These are phyloP conservation scores for Orthonevra nobilis DNA, from an alignment of 2,888 invertebrate genomes.

Conservation along the genomic window DNA sequence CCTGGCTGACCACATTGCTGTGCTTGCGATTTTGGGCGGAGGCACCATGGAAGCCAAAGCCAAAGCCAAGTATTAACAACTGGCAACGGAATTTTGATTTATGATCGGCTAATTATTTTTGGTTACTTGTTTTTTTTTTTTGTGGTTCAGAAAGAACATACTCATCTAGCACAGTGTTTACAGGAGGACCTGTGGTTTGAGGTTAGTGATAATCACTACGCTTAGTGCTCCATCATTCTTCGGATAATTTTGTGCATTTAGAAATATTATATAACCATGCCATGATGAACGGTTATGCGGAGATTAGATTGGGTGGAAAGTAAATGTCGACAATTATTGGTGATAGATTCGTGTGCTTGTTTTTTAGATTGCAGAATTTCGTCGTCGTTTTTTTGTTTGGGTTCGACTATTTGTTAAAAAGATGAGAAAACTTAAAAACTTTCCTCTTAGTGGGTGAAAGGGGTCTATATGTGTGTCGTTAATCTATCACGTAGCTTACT, in stretches of 20 bases:
- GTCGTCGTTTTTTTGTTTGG: no score
- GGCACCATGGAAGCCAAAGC: conserved; percentile 27
- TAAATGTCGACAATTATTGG: no score
- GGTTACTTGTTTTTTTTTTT: conserved; percentile 6
- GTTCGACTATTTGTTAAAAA: no score
- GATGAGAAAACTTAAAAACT: no score
- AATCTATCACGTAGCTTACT: no score
- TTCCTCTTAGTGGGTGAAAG: no score
- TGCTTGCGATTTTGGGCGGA: conserved; percentile 25
- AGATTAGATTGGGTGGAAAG: conserved; percentile 46
- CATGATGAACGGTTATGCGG: conserved; percentile 10
- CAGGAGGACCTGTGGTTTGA: conserved; percentile 27
- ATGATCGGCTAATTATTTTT: conserved; percentile 63
- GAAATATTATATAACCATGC: neutral
- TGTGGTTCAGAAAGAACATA: conserved; percentile 1
- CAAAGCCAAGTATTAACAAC: conserved; percentile 45
- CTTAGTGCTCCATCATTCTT: conserved; percentile 56
- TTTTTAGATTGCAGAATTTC: no score
- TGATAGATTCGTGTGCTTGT: no score
- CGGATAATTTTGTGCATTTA: conserved; percentile 9
- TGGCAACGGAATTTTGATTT: conserved; percentile 64
- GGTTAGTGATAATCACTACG: conserved; percentile 46
- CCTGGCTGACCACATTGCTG: conserved; percentile 51
- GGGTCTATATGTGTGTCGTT: no score
- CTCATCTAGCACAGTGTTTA: conserved; percentile 40